phyloP scores from a whole-genome alignment of 2,888 invertebrate species.

The Fragum whitleyi region DNA sequence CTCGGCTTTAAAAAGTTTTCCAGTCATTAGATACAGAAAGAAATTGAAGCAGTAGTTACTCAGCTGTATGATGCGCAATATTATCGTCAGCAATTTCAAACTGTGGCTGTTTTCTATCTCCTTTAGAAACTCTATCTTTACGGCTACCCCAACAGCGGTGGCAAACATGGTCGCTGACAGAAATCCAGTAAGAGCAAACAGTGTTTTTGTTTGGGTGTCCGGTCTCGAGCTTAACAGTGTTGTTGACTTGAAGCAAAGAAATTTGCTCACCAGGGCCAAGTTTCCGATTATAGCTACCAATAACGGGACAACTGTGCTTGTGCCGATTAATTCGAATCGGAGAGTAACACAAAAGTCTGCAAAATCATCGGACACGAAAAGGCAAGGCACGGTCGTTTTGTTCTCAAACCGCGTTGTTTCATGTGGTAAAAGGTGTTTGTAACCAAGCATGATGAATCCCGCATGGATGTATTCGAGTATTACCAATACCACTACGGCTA shows the following conservation, averaged over 20 bases:
- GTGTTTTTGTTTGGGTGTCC: not conserved
- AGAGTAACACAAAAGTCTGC: not conserved
- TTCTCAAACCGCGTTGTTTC: not conserved
- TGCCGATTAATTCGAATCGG: too few species aligned
- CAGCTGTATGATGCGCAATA: too few species aligned
- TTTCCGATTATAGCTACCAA: not conserved
- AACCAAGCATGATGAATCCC: not conserved
- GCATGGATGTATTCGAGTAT: not conserved
- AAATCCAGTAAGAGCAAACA: too few species aligned
- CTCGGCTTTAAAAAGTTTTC: too few species aligned
- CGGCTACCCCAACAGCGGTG: too few species aligned
- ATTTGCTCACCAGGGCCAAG: not conserved
- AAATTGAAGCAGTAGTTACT: too few species aligned
- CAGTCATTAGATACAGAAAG: too few species aligned
- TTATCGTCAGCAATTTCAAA: too few species aligned
- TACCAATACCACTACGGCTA: not conserved
- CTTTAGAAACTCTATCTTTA: too few species aligned
- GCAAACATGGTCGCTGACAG: too few species aligned
- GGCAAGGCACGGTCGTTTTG: not conserved
- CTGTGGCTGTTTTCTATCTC: too few species aligned
- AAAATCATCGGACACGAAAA: not conserved
- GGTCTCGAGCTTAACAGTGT: not conserved
- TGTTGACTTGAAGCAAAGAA: not conserved
- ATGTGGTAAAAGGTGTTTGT: not conserved
- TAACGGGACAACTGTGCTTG: not conserved